phyloP scores from a whole-genome alignment of 1,140 invertebrate species.

The Lutraria rhynchaena region DNA sequence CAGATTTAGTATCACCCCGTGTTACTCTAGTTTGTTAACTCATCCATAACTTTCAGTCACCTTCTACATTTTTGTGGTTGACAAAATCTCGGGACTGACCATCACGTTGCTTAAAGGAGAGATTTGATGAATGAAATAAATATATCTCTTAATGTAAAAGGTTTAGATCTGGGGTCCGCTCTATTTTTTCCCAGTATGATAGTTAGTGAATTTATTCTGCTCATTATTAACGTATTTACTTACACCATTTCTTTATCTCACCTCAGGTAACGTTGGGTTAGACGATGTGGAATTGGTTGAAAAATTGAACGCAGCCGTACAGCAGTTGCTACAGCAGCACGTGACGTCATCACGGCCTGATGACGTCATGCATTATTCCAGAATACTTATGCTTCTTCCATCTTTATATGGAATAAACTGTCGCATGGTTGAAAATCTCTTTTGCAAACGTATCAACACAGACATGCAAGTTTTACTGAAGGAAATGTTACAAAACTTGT shows the following conservation, averaged over 20 bases:
- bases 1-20: no score
- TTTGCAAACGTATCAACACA: constrained; percentile 78
- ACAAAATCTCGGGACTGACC: no score
- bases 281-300: constrained; percentile 73
- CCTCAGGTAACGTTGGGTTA: constrained; percentile 75
- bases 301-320: constrained; percentile 74
- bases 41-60: no score
- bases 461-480: constrained; percentile 77
- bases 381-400: constrained; percentile 78
- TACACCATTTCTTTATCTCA: constrained; percentile 52
- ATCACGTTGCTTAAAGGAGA: no score
- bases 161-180: no score
- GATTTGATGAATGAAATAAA: no score
- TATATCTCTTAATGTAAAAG: no score
- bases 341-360: constrained; percentile 71
- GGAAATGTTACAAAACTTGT: constrained; percentile 78
- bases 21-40: no score
- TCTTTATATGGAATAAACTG: constrained; percentile 79
- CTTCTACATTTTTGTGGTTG: neutral
- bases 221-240: neutral
- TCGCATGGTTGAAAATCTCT: constrained; percentile 79
- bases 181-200: no score
- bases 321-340: constrained; percentile 78
- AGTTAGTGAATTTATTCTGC: no score
- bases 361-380: constrained; percentile 80